These are phyloP conservation scores for Hesperia comma DNA, from an alignment of 2,888 invertebrate species.

Conservation along the genomic window DNA sequence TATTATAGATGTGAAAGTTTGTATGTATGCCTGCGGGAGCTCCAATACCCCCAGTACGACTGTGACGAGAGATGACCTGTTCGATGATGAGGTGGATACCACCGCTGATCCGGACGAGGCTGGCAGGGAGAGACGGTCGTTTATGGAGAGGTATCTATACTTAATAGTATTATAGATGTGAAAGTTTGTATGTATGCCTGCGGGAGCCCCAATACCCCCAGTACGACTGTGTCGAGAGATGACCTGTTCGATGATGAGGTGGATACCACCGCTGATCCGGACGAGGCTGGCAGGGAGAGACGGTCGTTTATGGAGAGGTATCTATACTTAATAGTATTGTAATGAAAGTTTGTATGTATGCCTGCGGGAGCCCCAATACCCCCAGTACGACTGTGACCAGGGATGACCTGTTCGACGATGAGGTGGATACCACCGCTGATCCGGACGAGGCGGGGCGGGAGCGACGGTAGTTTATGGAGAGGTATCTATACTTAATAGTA, in stretches of 20 bases:
- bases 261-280: conserved; percentile 46
- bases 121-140: conserved; percentile 47
- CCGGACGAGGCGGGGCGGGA: conserved; percentile 43
- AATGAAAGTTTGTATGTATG: too few species aligned
- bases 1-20: too few species aligned
- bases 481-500: too few species aligned
- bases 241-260: conserved; percentile 46
- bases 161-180: too few species aligned
- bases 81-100: conserved; percentile 46
- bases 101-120: conserved; percentile 45
- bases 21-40: too few species aligned
- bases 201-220: conserved; percentile 39
- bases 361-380: conserved; percentile 41
- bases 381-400: conserved; percentile 44
- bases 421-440: conserved; percentile 46
- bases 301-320: conserved; percentile 50
- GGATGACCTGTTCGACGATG: conserved; percentile 46
- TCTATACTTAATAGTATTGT: too few species aligned
- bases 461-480: conserved; percentile 48
- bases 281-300: conserved; percentile 42
- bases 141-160: conserved; percentile 49
- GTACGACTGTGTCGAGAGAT: conserved; percentile 45
- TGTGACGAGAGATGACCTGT: conserved; percentile 43
- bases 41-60: conserved; percentile 39
- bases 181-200: too few species aligned